These are phyloP conservation scores for Callitettix versicolor DNA, from an alignment of 1,140 invertebrate genomes.

Conservation along the genomic window DNA sequence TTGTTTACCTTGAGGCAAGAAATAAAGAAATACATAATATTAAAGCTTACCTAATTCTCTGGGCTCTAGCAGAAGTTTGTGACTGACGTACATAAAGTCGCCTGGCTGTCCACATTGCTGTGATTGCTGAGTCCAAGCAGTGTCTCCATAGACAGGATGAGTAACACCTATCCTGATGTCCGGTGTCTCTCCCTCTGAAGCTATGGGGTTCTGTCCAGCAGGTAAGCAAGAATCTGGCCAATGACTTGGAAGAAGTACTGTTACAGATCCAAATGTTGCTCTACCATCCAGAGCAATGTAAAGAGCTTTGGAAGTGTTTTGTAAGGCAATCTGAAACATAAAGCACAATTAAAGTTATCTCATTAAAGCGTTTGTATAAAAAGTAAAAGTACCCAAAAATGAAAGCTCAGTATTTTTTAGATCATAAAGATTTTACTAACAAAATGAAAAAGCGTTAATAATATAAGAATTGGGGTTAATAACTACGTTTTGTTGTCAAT, in stretches of 20 bases:
- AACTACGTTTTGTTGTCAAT: no score
- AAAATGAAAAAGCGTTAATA: neutral
- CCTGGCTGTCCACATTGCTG: constrained; percentile 44
- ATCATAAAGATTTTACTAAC: neutral
- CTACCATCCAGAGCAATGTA: constrained; percentile 41
- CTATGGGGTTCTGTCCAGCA: constrained; percentile 26
- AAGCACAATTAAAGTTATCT: constrained; percentile 20
- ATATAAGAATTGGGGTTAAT: no score
- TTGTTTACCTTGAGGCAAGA: no score
- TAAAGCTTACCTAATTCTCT: constrained; percentile 32
- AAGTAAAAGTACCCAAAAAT: neutral
- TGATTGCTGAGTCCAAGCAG: constrained; percentile 46
- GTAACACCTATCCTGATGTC: constrained; percentile 40
- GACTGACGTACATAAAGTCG: constrained; percentile 45
- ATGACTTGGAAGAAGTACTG: constrained; percentile 40
- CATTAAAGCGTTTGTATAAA: neutral
- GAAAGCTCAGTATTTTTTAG: neutral
- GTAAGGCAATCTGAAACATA: constrained; percentile 37
- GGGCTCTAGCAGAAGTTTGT: constrained; percentile 28
- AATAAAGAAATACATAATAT: no score
- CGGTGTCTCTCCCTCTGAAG: constrained; percentile 35
- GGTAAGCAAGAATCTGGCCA: constrained; percentile 41
- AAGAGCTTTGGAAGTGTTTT: constrained; percentile 38
- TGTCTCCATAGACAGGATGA: constrained; percentile 40
- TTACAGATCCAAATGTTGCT: constrained; percentile 39